Evolutionary conservation across 2,113 vertebrate species (phyloP), one percentile per base, ranked within the genome.

Genomic region (Cryptotis parvus): DNA sequence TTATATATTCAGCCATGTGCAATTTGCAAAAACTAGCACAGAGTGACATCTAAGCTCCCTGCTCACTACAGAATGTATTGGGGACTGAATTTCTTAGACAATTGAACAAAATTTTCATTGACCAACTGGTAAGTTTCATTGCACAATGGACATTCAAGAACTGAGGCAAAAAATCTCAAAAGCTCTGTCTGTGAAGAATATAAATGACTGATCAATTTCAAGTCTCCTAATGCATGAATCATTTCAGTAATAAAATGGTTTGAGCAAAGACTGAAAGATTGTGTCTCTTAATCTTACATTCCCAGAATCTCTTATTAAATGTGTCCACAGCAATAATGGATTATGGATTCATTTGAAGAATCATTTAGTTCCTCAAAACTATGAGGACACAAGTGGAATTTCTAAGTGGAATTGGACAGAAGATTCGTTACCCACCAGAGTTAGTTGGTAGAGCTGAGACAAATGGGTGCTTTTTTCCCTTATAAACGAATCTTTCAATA

Each of bases 341-440:
- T 92, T 92, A 92, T 92, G 86, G 92, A 97, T 98, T 96, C 93
- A 93, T 94, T 97, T 96, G 87, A 96, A 93, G 55, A 96, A 95
- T 1, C 0, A 93, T 76, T 94, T 95, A 81, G 88, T 79, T 96
- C 75, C 78, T 96, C 79, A 96, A 69, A 96, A 97, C 90, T 77
- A 95, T 94, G 37, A 85, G 39, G 72, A 76, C 82, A 88, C 74
- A 76, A 95, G 85, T 92, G 79, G 87, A 89, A 96, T 92, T 85
- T 93, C n/a, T 55, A 85, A 94, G 82, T 68, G 24, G 39, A 92
- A 88, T 83, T 61, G 63, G 84, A 92, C 83, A n/a, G 81, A 87
- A 82, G 96, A 91, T 94, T 95, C 84, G 43, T 84, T 92, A 90
- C 65, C 90, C 76, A 35, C 80, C 87, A 61, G 61, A 92, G 65